These are phyloP conservation scores for Andrena marginata DNA, from an alignment of 2,888 invertebrate species.

Conservation along the genomic window DNA sequence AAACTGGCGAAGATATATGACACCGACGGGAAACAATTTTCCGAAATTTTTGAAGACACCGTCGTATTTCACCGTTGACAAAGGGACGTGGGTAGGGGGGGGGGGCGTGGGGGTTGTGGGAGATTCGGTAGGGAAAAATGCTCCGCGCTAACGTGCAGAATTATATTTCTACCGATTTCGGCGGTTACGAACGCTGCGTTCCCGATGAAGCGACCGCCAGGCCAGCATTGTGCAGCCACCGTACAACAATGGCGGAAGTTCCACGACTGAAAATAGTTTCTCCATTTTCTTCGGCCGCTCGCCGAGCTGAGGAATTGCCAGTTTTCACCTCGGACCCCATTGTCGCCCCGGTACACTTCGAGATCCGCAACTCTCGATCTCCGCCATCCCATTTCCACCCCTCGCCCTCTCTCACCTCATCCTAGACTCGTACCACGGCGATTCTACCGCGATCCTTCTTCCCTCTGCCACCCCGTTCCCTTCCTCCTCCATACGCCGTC, in stretches of 20 bases:
- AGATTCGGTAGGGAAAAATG: background rate
- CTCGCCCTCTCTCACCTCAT: slow-evolving; percentile 22
- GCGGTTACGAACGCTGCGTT: slow-evolving; percentile 40
- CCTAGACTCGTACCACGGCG: slow-evolving; percentile 33
- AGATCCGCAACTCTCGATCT: slow-evolving; percentile 65
- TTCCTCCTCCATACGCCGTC: background rate
- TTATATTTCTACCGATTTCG: slow-evolving; percentile 54
- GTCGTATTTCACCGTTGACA: slow-evolving; percentile 45
- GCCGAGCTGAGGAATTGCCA: slow-evolving; percentile 73
- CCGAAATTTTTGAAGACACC: slow-evolving; percentile 54
- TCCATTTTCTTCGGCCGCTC: slow-evolving; percentile 74
- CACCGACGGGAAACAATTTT: slow-evolving; percentile 44
- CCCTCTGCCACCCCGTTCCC: background rate
- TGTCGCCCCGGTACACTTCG: slow-evolving; percentile 62
- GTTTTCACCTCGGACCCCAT: slow-evolving; percentile 70
- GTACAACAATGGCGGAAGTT: slow-evolving; percentile 65
- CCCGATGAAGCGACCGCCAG: slow-evolving; percentile 51
- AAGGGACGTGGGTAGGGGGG: background rate
- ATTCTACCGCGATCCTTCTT: slow-evolving; percentile 32
- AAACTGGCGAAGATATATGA: slow-evolving; percentile 44
- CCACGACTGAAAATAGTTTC: slow-evolving; percentile 75
- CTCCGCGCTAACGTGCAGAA: slow-evolving; percentile 42
- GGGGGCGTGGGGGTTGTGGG: background rate
- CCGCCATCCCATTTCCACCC: slow-evolving; percentile 62
- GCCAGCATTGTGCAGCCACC: slow-evolving; percentile 59